Evolutionary conservation across 2,113 vertebrate genomes (phyloP).

Genomic region (Limanda limanda): DNA sequence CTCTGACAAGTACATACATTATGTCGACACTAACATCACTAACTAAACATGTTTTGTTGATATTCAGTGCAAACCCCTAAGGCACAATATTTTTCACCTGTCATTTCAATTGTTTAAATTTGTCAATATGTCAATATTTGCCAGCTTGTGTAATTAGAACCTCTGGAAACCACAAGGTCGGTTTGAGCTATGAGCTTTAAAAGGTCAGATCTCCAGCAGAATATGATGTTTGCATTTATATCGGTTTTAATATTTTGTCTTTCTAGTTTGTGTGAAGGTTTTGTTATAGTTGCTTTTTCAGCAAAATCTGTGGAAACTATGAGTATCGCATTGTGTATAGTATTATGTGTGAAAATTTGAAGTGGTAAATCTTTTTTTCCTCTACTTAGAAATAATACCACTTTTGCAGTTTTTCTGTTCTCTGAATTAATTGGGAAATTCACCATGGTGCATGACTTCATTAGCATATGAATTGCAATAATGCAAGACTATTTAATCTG

Average conservation of each 20-base stretch:
- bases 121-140: slow-evolving; percentile 47
- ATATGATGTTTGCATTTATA: slow-evolving; percentile 14
- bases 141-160: slow-evolving; percentile 29
- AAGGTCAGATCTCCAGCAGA: slow-evolving; percentile 11
- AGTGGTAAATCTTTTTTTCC: neutral
- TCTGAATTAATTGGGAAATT: slow-evolving; percentile 1
- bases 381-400: neutral
- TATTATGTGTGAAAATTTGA: neutral
- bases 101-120: slow-evolving; percentile 33
- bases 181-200: neutral
- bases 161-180: neutral
- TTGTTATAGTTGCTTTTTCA: neutral
- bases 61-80: neutral
- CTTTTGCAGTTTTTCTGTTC: neutral
- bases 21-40: neutral
- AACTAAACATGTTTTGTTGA: slow-evolving; percentile 30
- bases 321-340: neutral
- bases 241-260: neutral
- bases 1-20: slow-evolving; percentile 11
- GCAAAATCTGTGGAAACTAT: neutral
- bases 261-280: neutral
- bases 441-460: neutral
- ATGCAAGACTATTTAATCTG: neutral
- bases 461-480: neutral
- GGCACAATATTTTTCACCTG: slow-evolving; percentile 17